Base-by-base conservation (phyloP, 2,113 vertebrate genomes). In the Anolis carolinensis region DNA sequence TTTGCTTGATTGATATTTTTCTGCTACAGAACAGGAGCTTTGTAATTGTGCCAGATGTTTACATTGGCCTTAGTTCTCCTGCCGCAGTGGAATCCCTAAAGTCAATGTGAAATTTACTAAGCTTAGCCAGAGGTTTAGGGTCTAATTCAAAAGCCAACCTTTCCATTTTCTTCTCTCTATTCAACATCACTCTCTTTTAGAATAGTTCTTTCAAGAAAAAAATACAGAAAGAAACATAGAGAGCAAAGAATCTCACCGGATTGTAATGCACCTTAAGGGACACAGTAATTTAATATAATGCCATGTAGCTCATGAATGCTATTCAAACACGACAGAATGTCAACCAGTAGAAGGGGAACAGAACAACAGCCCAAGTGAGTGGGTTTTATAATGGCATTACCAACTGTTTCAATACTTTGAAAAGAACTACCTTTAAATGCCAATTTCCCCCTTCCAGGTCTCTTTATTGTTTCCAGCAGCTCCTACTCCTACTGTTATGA, bases 401-500 rank as follows among this genome's bases (percentile, higher is more conserved):
- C 59, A 87, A 79, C 81, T 87, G 83, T 89, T 84, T 82, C 91
- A 78, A 89, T n/a, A 88, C 1, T 75, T 78, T 86, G 63, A 91
- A 76, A 75, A 87, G 23, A 80, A 81, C 67, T 88, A 78, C 81
- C 34, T 80, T 84, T 84, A 93, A 91, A 91, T n/a, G 87, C 78
- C 92, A 90, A 34, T 88, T 91, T 87, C 52, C n/a, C 81, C 44
- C 92, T 62, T 83, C 82, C 76, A 90, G 52, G 91, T 73, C 87
- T 70, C n/a, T 44, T 36, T 36, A 88, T 73, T 8, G 71, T 89
- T 93, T 91, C 76, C 79, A 93, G 89, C 67, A 87, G 55, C 71
- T 83, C 34, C 68, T 85, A 70, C 77, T 75, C 59, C 87, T 78
- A 87, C 82, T 92, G 90, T 91, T 91, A 81, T 92, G 87, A 92